Conservation (phyloP, 2,113 vertebrate species). For the Passer montanus region DNA sequence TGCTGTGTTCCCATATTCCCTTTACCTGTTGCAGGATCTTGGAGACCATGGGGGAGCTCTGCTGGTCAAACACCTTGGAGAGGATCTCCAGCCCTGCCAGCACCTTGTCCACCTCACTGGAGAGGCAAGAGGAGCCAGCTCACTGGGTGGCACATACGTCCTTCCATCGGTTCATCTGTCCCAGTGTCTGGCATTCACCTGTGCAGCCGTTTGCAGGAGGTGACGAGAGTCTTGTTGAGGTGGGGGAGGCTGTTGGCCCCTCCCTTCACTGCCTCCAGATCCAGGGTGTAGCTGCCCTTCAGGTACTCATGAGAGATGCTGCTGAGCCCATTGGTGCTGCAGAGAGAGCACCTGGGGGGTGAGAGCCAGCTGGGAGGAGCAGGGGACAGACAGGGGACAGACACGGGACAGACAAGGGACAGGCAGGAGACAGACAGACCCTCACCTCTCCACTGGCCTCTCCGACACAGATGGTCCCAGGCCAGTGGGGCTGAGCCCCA, state of each 20-base stretch:
- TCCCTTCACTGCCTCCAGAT: conserved; percentile 89
- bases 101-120: conserved; percentile 94
- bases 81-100: conserved; percentile 92
- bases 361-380: background rate
- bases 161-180: background rate
- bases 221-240: conserved; percentile 89
- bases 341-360: background rate
- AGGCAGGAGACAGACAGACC: background rate
- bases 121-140: background rate
- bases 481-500: conserved; percentile 22
- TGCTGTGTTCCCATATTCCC: background rate
- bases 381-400: background rate
- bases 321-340: conserved; percentile 84
- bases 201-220: conserved; percentile 91
- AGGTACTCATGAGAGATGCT: conserved; percentile 92
- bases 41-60: conserved; percentile 89
- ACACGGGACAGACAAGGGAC: background rate
- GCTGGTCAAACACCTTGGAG: conserved; percentile 96
- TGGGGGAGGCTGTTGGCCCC: conserved; percentile 89
- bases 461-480: conserved; percentile 58
- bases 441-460: conserved; percentile 82
- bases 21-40: conserved; percentile 93
- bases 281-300: conserved; percentile 92
- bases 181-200: conserved; percentile 59
- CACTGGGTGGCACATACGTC: background rate